Conservation (phyloP, 2,797 vertebrate species). For the Protosalanx chinensis region DNA sequence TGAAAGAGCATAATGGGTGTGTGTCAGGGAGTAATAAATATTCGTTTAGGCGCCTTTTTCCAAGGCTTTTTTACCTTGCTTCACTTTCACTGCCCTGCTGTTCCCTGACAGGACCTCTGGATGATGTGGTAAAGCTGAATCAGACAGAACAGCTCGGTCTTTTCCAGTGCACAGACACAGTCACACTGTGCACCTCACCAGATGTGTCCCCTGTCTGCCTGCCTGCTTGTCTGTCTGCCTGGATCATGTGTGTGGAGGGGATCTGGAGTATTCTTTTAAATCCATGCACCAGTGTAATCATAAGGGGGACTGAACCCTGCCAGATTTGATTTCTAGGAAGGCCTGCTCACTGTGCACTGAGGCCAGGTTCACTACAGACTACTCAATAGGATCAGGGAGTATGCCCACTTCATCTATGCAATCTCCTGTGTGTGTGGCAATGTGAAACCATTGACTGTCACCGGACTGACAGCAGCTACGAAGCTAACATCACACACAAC, state of each 20-base stretch:
- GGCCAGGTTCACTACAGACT: too few species aligned
- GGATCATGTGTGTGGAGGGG: not conserved
- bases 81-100: not conserved
- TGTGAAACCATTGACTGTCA: too few species aligned
- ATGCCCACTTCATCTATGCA: too few species aligned
- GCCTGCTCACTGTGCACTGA: not conserved
- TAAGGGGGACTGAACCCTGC: not conserved
- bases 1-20: not conserved
- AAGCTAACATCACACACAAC: too few species aligned
- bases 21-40: not conserved
- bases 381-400: too few species aligned
- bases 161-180: not conserved
- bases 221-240: not conserved
- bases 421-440: too few species aligned
- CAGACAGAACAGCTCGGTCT: not conserved
- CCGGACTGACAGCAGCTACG: too few species aligned
- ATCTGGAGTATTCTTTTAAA: slow-evolving; percentile 4
- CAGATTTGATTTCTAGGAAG: slow-evolving; percentile 2
- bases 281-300: slow-evolving; percentile 3
- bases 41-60: not conserved
- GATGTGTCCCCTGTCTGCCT: not conserved
- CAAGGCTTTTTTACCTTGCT: not conserved
- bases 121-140: not conserved
- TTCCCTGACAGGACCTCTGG: not conserved
- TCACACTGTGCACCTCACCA: slow-evolving; percentile 1